Evolutionary conservation across 2,113 vertebrate species (phyloP).

Genomic region (Cygnus atratus): DNA sequence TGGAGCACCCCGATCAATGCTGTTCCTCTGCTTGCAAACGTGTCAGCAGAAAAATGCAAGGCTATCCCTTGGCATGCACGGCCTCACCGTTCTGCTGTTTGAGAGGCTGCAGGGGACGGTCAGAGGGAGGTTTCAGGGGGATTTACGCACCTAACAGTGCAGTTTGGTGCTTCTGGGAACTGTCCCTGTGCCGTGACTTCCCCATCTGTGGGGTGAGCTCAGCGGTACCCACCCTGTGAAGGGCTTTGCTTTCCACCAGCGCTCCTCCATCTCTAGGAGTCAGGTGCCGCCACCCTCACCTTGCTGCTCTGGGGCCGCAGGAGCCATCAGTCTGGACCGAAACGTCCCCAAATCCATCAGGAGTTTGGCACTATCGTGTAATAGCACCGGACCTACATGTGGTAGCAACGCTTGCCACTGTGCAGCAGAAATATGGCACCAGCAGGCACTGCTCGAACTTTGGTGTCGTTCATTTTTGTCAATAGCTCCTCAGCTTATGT

Average conservation of each 20-base stretch:
- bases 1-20: rapidly evolving
- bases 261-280: rapidly evolving
- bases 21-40: background rate
- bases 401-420: rapidly evolving
- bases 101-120: background rate
- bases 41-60: background rate
- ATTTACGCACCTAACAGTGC: background rate
- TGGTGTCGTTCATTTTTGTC: background rate
- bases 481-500: background rate
- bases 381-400: background rate
- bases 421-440: rapidly evolving
- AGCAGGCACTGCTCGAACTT: background rate
- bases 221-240: background rate
- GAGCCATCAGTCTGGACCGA: background rate
- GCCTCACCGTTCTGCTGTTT: background rate
- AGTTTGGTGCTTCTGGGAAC: background rate
- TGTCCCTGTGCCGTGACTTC: background rate
- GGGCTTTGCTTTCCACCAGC: background rate
- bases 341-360: background rate
- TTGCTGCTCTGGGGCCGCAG: background rate
- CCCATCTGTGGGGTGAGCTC: background rate
- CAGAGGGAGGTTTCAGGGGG: background rate
- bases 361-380: background rate
- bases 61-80: rapidly evolving
- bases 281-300: background rate